These are phyloP conservation scores for Coracias cyanogaster DNA, from an alignment of 2,797 vertebrate species.

Conservation along the genomic window DNA sequence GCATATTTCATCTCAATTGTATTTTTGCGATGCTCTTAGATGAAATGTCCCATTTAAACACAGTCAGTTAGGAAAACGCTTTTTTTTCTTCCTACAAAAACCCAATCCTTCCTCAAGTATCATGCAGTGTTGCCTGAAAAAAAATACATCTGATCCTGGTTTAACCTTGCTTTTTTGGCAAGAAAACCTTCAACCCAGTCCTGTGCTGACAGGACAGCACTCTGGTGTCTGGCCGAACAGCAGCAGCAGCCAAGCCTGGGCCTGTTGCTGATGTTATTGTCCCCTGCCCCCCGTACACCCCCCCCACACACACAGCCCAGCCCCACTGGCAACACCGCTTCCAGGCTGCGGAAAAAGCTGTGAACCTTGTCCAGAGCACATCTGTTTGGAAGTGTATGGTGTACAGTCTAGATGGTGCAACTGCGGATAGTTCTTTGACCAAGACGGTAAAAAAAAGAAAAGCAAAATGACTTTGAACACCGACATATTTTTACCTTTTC, in stretches of 20 bases:
- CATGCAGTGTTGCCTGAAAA: not conserved
- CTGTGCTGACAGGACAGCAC: fast-evolving
- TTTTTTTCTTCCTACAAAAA: not conserved
- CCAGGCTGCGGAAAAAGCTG: not conserved
- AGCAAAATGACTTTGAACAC: conserved; percentile 71
- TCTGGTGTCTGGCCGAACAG: not conserved
- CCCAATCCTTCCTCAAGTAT: fast-evolving
- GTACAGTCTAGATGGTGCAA: fast-evolving
- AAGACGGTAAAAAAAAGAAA: not conserved
- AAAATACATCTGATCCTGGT: fast-evolving
- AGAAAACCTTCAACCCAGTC: not conserved
- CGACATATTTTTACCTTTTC: conserved; percentile 76
- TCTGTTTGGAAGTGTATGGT: fast-evolving
- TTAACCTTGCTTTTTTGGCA: not conserved
- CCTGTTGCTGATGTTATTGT: fast-evolving
- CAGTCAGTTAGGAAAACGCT: not conserved
- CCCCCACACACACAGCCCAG: fast-evolving
- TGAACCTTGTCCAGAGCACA: fast-evolving
- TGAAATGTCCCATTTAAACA: not conserved
- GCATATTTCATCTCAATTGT: not conserved
- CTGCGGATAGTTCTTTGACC: not conserved
- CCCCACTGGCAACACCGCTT: fast-evolving
- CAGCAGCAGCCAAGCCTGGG: not conserved
- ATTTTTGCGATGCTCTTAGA: not conserved
- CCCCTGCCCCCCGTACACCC: too few species aligned